These are phyloP conservation scores for Ophraella communa DNA, from an alignment of 2,888 invertebrate genomes.

Conservation along the genomic window DNA sequence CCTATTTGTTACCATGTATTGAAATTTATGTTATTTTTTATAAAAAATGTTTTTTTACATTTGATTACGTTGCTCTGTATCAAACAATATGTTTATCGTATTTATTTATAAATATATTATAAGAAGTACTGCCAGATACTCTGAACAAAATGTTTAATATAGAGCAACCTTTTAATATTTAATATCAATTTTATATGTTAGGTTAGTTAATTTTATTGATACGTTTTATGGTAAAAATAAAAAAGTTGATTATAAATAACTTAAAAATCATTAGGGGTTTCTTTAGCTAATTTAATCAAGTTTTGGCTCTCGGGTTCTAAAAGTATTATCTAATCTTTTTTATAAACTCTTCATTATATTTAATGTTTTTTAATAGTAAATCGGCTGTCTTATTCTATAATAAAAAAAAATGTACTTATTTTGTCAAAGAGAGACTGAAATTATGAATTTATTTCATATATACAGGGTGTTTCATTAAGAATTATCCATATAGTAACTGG, in stretches of 20 bases:
- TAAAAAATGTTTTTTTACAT: neutral
- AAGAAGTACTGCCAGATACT: no score
- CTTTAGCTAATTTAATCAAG: no score
- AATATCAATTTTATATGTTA: neutral
- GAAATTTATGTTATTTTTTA: neutral
- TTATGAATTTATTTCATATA: no score
- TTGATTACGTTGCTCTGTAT: neutral
- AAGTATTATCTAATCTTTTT: no score
- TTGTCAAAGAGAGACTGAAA: no score
- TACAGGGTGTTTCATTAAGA: no score
- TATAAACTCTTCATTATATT: no score
- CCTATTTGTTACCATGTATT: constrained; percentile 9
- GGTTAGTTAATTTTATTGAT: neutral
- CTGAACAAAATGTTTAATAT: neutral
- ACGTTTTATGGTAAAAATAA: neutral
- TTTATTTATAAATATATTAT: no score
- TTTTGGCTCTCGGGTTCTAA: neutral
- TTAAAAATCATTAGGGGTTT: neutral
- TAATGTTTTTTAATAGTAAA: no score
- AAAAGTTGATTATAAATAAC: neutral
- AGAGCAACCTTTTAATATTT: neutral
- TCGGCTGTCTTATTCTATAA: no score
- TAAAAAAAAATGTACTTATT: no score
- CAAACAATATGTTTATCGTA: neutral
- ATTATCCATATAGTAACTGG: no score